Base-by-base conservation (phyloP, 2,888 invertebrate species). In the Lepidonotus clava region DNA sequence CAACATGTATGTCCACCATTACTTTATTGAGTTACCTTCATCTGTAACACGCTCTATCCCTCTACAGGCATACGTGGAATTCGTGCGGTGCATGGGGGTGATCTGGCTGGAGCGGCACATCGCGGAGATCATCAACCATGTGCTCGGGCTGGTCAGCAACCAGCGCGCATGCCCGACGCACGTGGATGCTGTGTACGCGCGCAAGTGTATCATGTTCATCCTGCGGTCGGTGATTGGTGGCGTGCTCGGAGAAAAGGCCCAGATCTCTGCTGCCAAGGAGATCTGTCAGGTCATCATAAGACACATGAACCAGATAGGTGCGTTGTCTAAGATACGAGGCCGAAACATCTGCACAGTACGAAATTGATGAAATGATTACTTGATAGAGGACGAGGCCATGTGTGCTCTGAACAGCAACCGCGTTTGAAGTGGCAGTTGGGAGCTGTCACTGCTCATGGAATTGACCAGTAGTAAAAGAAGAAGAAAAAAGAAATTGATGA, bases 141-240 rank as follows among this genome's bases (percentile, higher is more conserved):
- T 99, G 4, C 95, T 99, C 83, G 98, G 98, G 92, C 95, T 99
- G 89, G 98, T 95, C 1, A 98, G 98, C 0, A 98, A 98, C 95
- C 98, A 98, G 0, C 98, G 98, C 94, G 98, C 98, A 0, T 98
- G 98, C 0, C 97, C 97, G 21, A 98, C 98, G 0, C 99, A 99
- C 93, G 98, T 99, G 0, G 99, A 99, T 94, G 98, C 98, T 21
- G 98, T 99, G 0, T 98, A 99, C 94, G 98, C 99, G 0, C 96
- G 99, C 90, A 98, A 98, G 95, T 99, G 99, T 94, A 97, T 99
- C 88, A 97, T 97, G 93, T 99, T 98, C 94, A 98, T 99, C 90
- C 95, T 99, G 86, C 96, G 98, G 83, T 97, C 97, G 88, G 96
- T 98, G 0, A 95, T 99, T 53, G 98, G 99, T 0, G 97, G 97